Evolutionary conservation across 1,140 invertebrate species (phyloP).

Genomic region (Sipha flava): DNA sequence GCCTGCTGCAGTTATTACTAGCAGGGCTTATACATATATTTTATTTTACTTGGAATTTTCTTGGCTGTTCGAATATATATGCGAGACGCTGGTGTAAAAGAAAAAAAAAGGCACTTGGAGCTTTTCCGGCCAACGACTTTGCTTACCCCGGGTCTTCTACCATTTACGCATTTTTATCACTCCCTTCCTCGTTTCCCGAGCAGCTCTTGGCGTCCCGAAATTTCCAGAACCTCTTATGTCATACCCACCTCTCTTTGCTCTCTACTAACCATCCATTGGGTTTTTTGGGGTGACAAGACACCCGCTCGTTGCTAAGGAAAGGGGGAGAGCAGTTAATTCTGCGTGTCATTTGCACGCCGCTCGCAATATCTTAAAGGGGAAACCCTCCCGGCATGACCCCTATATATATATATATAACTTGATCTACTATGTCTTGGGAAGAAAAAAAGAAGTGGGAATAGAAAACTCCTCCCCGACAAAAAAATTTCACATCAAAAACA

Average conservation of each 20-base stretch:
- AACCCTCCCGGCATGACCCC: neutral
- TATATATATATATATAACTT: neutral
- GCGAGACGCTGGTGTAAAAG: neutral
- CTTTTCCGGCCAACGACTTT: conserved; percentile 31
- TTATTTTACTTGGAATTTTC: conserved; percentile 12
- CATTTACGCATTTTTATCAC: conserved; percentile 31
- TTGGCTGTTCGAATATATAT: neutral
- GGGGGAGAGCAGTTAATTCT: conserved; percentile 28
- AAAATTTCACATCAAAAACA: conserved; percentile 19
- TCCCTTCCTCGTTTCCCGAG: neutral
- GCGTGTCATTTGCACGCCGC: conserved; percentile 31
- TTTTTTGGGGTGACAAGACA: conserved; percentile 30
- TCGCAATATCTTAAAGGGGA: conserved; percentile 21
- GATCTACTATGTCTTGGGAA: neutral
- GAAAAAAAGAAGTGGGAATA: neutral
- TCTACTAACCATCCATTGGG: neutral
- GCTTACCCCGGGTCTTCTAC: conserved; percentile 4
- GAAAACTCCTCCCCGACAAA: conserved; percentile 14
- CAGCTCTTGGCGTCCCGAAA: neutral
- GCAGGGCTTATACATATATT: neutral
- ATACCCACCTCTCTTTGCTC: neutral
- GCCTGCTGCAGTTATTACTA: neutral
- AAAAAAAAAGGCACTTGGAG: conserved; percentile 20
- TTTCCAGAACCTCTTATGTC: conserved; percentile 31
- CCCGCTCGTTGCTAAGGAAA: neutral